Evolutionary conservation across 2,113 vertebrate genomes (phyloP), one percentile per base, ranked within the genome.

Genomic region (Coreoperca whiteheadi): DNA sequence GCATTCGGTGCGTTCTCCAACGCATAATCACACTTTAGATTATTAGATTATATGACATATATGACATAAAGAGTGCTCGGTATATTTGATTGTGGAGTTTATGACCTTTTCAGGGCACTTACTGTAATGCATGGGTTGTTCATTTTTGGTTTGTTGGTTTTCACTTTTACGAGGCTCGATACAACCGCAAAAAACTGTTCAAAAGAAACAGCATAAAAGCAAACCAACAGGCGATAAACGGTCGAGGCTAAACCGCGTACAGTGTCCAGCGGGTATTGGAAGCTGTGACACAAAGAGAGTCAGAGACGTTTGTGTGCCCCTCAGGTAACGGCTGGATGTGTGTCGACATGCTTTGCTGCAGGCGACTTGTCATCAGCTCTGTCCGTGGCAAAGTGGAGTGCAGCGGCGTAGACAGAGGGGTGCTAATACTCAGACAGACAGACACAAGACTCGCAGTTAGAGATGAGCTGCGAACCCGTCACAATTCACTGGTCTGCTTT

Each of bases 401-500:
- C 8, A 77, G 68, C 69, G 8, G 79, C 81, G 71, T 0, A 53
- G 74, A 89, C 73, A 12, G 67, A 77, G 64, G 85, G 70, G 86
- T 85, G 86, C 76, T 89, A 87, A 86, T 75, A 28, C 74, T 83
- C 79, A 21, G 82, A 75, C 77, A 59, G 82, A 88, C 86, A 81
- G 82, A 93, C 74, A 76, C 60, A 34, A 63, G 82, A 20, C 77
- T 77, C 66, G 64, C 81, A 71, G 91, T 86, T 34, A 70, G 72
- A 89, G 87, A 86, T 70, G 73, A 78, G 81, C 67, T 85, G 67
- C 84, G 77, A 76, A 86, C 64, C 78, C 66, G 83, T 94, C 93
- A 94, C 84, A 83, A 88, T 59, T 82, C 87, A 89, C 78, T 61
- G 87, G 20, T 67, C 57, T 15, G 74, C 91, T 93, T 85, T 94